Evolutionary conservation across 2,888 invertebrate genomes (phyloP), one percentile per base, ranked within the genome.

Genomic region (Leptinotarsa haldemani): DNA sequence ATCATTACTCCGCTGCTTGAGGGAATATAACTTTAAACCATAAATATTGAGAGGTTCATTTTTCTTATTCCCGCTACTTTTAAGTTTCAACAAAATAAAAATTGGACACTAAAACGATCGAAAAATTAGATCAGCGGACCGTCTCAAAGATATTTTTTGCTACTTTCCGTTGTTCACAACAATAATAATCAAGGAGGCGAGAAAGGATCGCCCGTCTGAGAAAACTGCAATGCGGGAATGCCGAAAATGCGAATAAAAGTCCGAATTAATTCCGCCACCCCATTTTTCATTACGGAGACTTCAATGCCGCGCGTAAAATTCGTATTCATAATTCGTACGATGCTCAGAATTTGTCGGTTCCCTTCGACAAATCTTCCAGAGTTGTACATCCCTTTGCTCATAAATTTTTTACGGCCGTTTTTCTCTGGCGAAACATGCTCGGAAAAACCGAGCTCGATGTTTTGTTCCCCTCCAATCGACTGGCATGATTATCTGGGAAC

Each of bases 261-360:
- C 22, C 15, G 13, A 56, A 56, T 56, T 56, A 56, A 56, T 56
- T 56, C 15, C 22, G 20, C 2, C 20, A 15, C 15, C 22, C 22
- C 13, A 56, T 56, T 56, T 56, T 56, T 56, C 22, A 56, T 56
- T 22, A 56, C 22, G 22, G 13, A 22, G 56, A 52, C 56, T 22
- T 56, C 56, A 25, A 22, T 3, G 56, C 56, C 4, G 22, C 1
- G 56, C 56, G 22, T 56, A 7, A 25, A 56, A 12, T 56, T 56
- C 22, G 22, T 56, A 56, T 56, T 56, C 56, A 56, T 56, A 56
- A 56, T 56, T 56, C 56, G 56, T 56, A 22, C 56, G 22, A 15
- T 13, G 56, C 56, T 5, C 3, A 56, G 25, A 22, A 56, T 22
- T 56, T 25, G 20, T 52, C 52, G 18, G 52, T 18, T 52, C 52